Evolutionary conservation across 1,140 invertebrate genomes (phyloP).

Genomic region (Drosophila pandora): DNA sequence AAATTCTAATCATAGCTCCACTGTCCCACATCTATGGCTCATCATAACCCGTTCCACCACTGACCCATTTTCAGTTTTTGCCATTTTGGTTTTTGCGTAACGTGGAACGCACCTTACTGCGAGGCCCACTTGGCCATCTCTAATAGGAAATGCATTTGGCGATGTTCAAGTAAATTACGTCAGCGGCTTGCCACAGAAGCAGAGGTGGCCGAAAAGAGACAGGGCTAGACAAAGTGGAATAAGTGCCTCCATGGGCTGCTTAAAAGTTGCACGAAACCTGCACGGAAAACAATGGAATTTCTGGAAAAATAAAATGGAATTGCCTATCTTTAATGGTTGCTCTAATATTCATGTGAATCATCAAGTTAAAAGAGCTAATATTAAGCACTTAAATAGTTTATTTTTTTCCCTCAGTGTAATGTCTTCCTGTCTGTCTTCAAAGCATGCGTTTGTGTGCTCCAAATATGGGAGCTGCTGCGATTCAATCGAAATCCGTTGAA

Average conservation of each 20-base stretch:
- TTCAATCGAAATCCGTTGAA: slow-evolving; percentile 62
- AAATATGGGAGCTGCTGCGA: slow-evolving; percentile 64
- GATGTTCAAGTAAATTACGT: slow-evolving; percentile 73
- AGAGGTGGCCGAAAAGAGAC: not conserved
- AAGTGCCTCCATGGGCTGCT: slow-evolving; percentile 70
- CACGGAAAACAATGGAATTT: not conserved
- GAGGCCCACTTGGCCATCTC: slow-evolving; percentile 39
- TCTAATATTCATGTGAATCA: not conserved
- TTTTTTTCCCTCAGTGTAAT: slow-evolving; percentile 6
- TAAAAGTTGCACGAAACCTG: slow-evolving; percentile 62
- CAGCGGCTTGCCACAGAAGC: slow-evolving; percentile 62
- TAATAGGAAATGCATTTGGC: slow-evolving; percentile 69
- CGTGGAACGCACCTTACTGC: slow-evolving; percentile 37
- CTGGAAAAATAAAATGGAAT: not conserved
- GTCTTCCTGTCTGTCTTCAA: not conserved
- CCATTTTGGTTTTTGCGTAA: slow-evolving; percentile 39
- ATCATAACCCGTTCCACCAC: slow-evolving; percentile 11
- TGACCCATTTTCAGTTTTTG: slow-evolving; percentile 42
- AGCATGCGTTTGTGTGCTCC: slow-evolving; percentile 38
- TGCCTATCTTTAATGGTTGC: too few relatives aligned
- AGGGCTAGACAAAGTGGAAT: slow-evolving; percentile 32
- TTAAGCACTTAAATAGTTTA: not conserved
- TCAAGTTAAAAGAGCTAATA: not conserved
- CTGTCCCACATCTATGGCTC: slow-evolving; percentile 7
- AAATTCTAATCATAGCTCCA: too few relatives aligned